Conservation (phyloP, 2,113 vertebrate genomes). For the Thamnaconus septentrionalis region DNA sequence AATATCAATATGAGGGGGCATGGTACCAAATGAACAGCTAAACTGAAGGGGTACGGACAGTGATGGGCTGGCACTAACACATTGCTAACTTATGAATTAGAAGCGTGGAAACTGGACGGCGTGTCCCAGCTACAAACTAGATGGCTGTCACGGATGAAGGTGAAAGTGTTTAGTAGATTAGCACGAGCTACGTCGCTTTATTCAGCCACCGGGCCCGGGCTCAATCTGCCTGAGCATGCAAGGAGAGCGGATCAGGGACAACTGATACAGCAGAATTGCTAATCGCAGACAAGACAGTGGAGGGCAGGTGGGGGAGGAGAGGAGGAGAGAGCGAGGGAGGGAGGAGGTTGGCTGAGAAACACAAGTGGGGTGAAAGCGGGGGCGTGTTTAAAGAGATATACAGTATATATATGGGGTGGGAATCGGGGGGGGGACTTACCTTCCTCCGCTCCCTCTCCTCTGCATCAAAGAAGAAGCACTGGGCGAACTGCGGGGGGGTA, state of each 20-base stretch:
- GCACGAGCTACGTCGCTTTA: conserved; percentile 1
- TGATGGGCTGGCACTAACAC: no score
- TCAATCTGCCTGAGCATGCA: conserved; percentile 50
- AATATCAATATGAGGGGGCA: neutral
- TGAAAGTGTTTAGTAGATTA: conserved; percentile 27
- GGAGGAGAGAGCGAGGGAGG: neutral
- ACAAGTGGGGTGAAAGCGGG: neutral
- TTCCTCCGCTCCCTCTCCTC: conserved; percentile 70
- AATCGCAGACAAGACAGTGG: conserved; percentile 48
- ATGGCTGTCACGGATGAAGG: conserved; percentile 2
- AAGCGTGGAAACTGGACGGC: no score
- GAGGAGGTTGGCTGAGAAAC: neutral
- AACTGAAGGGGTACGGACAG: neutral
- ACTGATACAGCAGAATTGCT: conserved; percentile 71
- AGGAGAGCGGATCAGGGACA: conserved; percentile 62
- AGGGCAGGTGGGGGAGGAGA: neutral
- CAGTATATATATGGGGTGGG: neutral
- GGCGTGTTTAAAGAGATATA: neutral
- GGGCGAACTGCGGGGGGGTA: conserved; percentile 64
- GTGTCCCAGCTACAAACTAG: neutral
- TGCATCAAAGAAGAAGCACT: conserved; percentile 79
- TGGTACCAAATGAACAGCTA: neutral
- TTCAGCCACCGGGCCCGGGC: conserved; percentile 20
- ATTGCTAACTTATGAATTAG: neutral
- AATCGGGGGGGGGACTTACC: conserved; percentile 51